Conservation (phyloP, 2,113 vertebrate genomes). For the Pontoporia blainvillei region DNA sequence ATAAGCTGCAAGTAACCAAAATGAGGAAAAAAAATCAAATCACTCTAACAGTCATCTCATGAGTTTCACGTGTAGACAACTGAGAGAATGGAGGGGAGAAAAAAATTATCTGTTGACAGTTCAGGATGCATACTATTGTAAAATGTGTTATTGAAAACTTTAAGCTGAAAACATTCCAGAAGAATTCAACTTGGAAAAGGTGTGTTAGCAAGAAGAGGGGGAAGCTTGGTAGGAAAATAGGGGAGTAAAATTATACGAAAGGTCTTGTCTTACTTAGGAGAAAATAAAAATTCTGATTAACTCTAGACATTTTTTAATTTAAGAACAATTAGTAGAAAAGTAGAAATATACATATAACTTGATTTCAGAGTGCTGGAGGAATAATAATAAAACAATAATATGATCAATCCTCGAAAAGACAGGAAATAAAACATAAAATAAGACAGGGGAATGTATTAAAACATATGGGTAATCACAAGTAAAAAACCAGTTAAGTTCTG, state of each 20-base stretch:
- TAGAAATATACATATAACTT: neutral
- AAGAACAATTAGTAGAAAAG: neutral
- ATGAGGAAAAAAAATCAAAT: neutral
- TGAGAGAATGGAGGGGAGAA: neutral
- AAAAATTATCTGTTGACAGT: neutral
- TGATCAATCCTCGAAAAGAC: neutral
- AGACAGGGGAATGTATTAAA: neutral
- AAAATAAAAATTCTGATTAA: neutral
- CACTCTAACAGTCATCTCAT: neutral
- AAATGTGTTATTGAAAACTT: neutral
- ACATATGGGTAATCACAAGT: neutral
- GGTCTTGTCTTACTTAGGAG: neutral
- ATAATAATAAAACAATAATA: neutral
- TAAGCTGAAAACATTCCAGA: neutral
- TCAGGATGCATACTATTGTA: neutral
- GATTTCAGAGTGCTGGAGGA: neutral
- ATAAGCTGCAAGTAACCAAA: neutral
- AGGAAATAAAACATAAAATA: neutral
- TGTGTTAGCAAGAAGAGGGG: neutral
- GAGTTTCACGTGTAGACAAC: accelerated
- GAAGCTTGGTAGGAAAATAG: neutral
- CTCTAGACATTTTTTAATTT: neutral
- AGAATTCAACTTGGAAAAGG: neutral
- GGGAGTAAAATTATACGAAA: too few species aligned
- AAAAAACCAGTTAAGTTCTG: neutral